Percentiles rank a stretch among this genome's conserved stretches.
Conservation (phyloP, 2,113 vertebrate genomes). For the Deroptyus accipitrinus region DNA sequence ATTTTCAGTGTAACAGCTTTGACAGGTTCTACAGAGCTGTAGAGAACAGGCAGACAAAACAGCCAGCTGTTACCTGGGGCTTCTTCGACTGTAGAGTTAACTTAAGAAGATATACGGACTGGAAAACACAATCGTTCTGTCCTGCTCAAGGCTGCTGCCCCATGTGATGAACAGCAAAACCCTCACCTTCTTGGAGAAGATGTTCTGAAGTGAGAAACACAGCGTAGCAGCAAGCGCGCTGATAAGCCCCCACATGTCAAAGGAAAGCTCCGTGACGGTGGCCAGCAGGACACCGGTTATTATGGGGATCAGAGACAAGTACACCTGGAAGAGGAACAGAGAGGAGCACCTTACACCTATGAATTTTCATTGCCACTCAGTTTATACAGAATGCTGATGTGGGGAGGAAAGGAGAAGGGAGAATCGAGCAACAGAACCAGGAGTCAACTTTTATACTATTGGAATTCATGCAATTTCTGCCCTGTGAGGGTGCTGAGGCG, state of each 20-base stretch:
- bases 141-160: neutral
- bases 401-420: neutral
- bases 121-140: neutral
- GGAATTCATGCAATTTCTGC: neutral
- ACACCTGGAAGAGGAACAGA: slow-evolving; percentile 77
- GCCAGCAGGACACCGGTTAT: slow-evolving; percentile 95
- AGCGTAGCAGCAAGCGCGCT: slow-evolving; percentile 94
- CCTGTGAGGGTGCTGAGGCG: neutral
- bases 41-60: neutral
- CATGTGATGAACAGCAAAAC: accelerated
- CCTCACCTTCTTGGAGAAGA: slow-evolving; percentile 97
- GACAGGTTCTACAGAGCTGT: neutral
- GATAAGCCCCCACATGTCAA: slow-evolving; percentile 92
- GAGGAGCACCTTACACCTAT: neutral
- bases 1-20: neutral
- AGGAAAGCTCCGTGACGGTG: slow-evolving; percentile 92
- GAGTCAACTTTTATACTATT: accelerated
- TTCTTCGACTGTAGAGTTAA: neutral
- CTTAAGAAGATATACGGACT: neutral
- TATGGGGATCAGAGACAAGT: slow-evolving; percentile 94
- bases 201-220: slow-evolving; percentile 98
- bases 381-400: neutral
- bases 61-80: neutral
- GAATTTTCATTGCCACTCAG: neutral
- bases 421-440: neutral